Percentiles rank a stretch among this genome's conserved stretches.
These are phyloP conservation scores for Coptotermes formosanus DNA, from an alignment of 1,140 invertebrate genomes.

Conservation along the genomic window DNA sequence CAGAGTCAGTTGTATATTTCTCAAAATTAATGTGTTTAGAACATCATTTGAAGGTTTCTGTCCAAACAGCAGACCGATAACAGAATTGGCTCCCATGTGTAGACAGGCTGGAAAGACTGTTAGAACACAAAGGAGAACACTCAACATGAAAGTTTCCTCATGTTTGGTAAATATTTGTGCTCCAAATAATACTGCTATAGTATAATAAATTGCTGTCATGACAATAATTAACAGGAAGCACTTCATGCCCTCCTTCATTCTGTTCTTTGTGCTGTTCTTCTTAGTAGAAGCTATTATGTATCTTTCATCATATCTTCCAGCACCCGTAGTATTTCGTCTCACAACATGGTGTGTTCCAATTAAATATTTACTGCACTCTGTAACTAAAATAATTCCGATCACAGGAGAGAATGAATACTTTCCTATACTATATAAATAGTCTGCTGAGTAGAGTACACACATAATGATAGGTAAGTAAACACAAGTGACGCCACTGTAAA, in stretches of 20 bases:
- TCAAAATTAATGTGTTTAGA: slow-evolving; percentile 42
- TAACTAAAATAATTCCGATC: slow-evolving; percentile 46
- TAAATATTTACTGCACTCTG: slow-evolving; percentile 45
- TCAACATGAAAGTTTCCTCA: slow-evolving; percentile 71
- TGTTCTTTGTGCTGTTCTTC: slow-evolving; percentile 41
- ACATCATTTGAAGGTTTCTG: slow-evolving; percentile 47
- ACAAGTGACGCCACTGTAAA: slow-evolving; percentile 40
- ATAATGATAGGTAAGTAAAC: slow-evolving; percentile 49
- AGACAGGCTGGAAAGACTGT: slow-evolving; percentile 64
- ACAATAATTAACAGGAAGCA: slow-evolving; percentile 40
- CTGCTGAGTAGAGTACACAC: slow-evolving; percentile 45
- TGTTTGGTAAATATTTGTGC: slow-evolving; percentile 64
- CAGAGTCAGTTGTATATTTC: slow-evolving; percentile 48
- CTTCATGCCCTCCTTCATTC: slow-evolving; percentile 45
- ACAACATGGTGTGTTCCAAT: slow-evolving; percentile 41
- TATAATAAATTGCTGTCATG: slow-evolving; percentile 54
- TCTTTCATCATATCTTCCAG: slow-evolving; percentile 40
- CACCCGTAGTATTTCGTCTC: slow-evolving; percentile 39
- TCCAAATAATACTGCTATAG: slow-evolving; percentile 70
- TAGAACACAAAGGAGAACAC: slow-evolving; percentile 62
- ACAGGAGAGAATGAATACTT: slow-evolving; percentile 47
- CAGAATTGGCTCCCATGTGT: slow-evolving; percentile 58
- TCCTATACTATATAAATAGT: slow-evolving; percentile 47
- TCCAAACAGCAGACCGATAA: slow-evolving; percentile 55
- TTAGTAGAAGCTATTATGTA: slow-evolving; percentile 37